Evolutionary conservation across 1,140 invertebrate species (phyloP), one percentile per base, ranked within the genome.

Genomic region (Leptonema lineaticorne): DNA sequence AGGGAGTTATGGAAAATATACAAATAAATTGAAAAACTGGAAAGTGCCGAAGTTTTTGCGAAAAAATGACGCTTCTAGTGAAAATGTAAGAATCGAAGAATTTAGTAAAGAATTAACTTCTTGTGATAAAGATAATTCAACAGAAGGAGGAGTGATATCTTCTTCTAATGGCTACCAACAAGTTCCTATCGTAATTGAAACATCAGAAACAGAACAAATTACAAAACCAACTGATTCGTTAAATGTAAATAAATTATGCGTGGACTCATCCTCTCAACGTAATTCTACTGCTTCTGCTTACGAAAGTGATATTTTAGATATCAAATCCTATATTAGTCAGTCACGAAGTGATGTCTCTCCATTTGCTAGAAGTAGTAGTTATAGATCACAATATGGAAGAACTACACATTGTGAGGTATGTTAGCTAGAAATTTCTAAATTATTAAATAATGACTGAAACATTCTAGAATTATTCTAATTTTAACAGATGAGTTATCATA

Each of bases 271-370:
- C 20, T 68, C 65, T 57, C 71, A 73, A 33, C 33, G 71, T 11
- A 48, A 66, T 45, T 73, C 71, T 3, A 65, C 57, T 20, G 66
- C 63, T 6, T 73, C 71, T 5, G 75, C 77, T 1, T 81, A 80
- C 48, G 81, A 83, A 30, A 81, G 77, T 68, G 87, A 88, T 71
- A 83, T 85, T 14, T 86, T 88, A 64, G 87, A 89, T 73, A 85
- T 89, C 30, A 81, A 87, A 64, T 88, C 86, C 16, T 89, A 89
- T 74, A 84, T 88, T 46, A 88, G 86, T 71, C 87, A 88, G 73
- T 88, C 87, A 6, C 76, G 87, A 60, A 87, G 86, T 76, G 87
- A 89, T 72, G 86, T 89, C 74, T 85, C 85, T 3, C 85, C 84
- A 0, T 86, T 86, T 67, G 84, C 83, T 2, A 80, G 85, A 69